Evolutionary conservation across 1,140 invertebrate genomes (phyloP), one percentile per base, ranked within the genome.

Genomic region (Drosophila tristis): DNA sequence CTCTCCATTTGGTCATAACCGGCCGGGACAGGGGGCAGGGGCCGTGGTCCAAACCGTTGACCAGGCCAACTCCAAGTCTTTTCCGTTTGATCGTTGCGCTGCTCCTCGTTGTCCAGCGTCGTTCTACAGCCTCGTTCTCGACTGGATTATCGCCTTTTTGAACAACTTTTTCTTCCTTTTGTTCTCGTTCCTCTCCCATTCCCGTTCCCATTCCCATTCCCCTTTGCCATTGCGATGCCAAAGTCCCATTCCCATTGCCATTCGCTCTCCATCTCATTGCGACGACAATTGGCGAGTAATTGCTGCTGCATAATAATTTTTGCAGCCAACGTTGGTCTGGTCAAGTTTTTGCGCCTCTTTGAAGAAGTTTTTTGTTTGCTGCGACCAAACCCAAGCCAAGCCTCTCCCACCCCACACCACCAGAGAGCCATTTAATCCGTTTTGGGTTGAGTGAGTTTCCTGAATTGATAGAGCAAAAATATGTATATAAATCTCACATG

Each of bases 201-300:
- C 29, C 8, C 42, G 29, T 16, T 20, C 20, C 20, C 20, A 49
- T 48, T 25, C 57, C 47, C 56, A 59, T 31, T 65, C 45, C 44
- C 25, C 20, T 20, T 20, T 20, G 20, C 20, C 20, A 20, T 20
- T 60, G 62, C 29, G 29, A 31, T 7, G 7, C 29, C 29, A 31
- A 31, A 20, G 29, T 31, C 26, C 53, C 39, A 25, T 20, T 42
- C 20, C 29, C 51, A 54, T n/a, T n/a, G 25, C 47, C 47, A 54
- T 11, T 59, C 49, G 60, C 35, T 65, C 47, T 78, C 58, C 20
- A 43, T 65, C 71, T 80, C 63, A 65, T 78, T 81, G 57, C 66
- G 56, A 58, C 76, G 79, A 79, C 84, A 89, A 89, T 89, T 89
- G 84, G 79, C 84, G 84, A 89, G 85, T 89, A 89, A 89, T 89